A percentile compares a stretch with the other conserved stretches of the same genome.
phyloP scores from a whole-genome alignment of 2,113 vertebrate genomes.

The Nothobranchius furzeri region DNA sequence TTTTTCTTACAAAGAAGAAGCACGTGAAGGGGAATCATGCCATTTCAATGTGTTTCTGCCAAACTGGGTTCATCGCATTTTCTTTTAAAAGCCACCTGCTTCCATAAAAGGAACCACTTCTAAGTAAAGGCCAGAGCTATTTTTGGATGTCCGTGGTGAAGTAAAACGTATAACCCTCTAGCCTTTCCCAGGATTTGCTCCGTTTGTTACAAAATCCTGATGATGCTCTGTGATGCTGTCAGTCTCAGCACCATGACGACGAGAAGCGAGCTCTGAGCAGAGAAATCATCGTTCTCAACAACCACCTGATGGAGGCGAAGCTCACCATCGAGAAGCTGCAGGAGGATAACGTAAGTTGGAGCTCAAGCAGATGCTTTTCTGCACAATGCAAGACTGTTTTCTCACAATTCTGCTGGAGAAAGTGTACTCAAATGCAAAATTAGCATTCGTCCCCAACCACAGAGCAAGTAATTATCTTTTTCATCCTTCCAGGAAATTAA shows the following conservation, averaged over 20 bases:
- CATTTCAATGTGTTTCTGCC: background rate
- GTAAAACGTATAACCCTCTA: no score
- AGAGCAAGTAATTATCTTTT: background rate
- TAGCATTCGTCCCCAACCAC: background rate
- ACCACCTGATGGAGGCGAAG: slow-evolving; percentile 96
- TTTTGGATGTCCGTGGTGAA: no score
- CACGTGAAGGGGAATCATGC: background rate
- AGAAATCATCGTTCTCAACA: slow-evolving; percentile 96
- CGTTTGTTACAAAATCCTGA: background rate
- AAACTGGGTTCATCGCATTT: background rate
- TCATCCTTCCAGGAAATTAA: background rate
- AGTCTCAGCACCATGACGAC: slow-evolving; percentile 95
- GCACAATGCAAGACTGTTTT: background rate
- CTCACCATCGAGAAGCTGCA: slow-evolving; percentile 96
- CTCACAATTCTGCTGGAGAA: background rate
- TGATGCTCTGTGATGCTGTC: slow-evolving; percentile 17
- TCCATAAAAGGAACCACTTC: no score
- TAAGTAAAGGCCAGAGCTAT: no score
- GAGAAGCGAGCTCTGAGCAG: slow-evolving; percentile 94
- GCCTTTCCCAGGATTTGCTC: no score
- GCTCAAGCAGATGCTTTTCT: background rate
- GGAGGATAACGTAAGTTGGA: slow-evolving; percentile 96
- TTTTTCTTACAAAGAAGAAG: background rate
- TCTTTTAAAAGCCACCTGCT: background rate
- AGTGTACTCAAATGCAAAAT: background rate